Evolutionary conservation across 2,888 invertebrate species (phyloP).

Genomic region (Drosophila sordidula): DNA sequence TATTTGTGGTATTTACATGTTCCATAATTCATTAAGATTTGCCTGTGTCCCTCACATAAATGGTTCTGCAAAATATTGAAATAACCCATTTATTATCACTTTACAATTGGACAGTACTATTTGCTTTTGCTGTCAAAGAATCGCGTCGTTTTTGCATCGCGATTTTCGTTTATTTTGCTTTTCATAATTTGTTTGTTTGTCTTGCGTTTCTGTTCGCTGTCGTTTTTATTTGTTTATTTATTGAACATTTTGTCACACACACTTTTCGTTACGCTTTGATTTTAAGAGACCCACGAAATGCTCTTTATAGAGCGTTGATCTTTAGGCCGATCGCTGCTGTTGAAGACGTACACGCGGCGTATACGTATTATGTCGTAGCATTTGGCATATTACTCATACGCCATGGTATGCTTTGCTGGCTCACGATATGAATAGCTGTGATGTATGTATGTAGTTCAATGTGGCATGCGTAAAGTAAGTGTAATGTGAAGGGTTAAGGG

Average conservation of each 20-base stretch:
- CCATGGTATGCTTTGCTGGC: constrained; percentile 48
- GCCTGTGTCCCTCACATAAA: constrained; percentile 50
- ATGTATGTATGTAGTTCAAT: constrained; percentile 16
- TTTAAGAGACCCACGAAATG: constrained; percentile 45
- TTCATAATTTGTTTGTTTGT: constrained; percentile 71
- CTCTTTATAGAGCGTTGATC: constrained; percentile 62
- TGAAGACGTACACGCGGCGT: constrained; percentile 53
- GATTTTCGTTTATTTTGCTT: constrained; percentile 40
- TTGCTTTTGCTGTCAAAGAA: background rate
- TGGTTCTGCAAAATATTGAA: constrained; percentile 44
- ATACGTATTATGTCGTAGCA: constrained; percentile 68
- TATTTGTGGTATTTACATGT: constrained; percentile 80
- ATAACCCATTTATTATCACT: constrained; percentile 19
- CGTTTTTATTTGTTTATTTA: constrained; percentile 54
- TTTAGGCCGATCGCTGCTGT: constrained; percentile 30
- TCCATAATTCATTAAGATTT: constrained; percentile 81
- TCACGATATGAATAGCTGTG: constrained; percentile 27
- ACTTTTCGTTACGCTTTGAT: constrained; percentile 51
- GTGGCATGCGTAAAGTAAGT: constrained; percentile 9
- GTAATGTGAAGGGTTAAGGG: background rate
- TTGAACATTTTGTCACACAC: constrained; percentile 70
- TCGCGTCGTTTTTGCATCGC: constrained; percentile 19
- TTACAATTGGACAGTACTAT: constrained; percentile 1
- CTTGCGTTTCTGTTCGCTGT: constrained; percentile 50
- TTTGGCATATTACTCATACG: constrained; percentile 69